Percentiles rank a stretch among this genome's conserved stretches.
Conservation (phyloP, 2,888 invertebrate species). For the Cheilosia soror region DNA sequence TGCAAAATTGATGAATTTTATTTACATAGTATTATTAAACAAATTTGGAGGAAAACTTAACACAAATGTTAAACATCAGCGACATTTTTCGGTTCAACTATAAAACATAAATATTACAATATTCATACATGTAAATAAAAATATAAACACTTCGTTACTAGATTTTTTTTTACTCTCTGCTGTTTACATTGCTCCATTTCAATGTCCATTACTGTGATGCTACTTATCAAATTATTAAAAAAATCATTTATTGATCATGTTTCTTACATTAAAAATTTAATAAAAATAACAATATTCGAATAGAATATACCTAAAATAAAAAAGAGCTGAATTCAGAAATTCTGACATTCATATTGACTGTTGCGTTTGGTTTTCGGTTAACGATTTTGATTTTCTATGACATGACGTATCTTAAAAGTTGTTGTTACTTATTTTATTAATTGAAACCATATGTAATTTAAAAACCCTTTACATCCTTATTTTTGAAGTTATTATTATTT, state of each 20-base stretch:
- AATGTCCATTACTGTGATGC: conserved; percentile 25
- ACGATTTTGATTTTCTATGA: conserved; percentile 44
- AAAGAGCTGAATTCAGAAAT: conserved; percentile 14
- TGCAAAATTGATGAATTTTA: conserved; percentile 74
- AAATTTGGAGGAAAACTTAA: conserved; percentile 59
- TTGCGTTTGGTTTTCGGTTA: not conserved
- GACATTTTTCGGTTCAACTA: conserved; percentile 46
- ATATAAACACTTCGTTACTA: conserved; percentile 38
- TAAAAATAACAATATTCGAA: not conserved
- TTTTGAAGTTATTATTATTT: conserved; percentile 37
- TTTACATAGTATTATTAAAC: conserved; percentile 68
- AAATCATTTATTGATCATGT: conserved; percentile 12
- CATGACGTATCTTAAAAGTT: conserved; percentile 48
- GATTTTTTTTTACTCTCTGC: conserved; percentile 55
- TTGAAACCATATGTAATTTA: conserved; percentile 75
- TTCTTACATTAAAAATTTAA: conserved; percentile 13
- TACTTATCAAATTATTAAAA: conserved; percentile 29
- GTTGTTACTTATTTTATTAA: conserved; percentile 69
- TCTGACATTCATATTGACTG: conserved; percentile 22
- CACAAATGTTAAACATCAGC: conserved; percentile 49
- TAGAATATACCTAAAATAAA: conserved; percentile 12
- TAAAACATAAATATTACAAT: conserved; percentile 29
- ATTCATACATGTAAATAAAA: conserved; percentile 17
- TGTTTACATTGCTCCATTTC: conserved; percentile 38
- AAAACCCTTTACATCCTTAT: conserved; percentile 69